Conservation (phyloP, 2,888 invertebrate species). For the Notodonta dromedarius region DNA sequence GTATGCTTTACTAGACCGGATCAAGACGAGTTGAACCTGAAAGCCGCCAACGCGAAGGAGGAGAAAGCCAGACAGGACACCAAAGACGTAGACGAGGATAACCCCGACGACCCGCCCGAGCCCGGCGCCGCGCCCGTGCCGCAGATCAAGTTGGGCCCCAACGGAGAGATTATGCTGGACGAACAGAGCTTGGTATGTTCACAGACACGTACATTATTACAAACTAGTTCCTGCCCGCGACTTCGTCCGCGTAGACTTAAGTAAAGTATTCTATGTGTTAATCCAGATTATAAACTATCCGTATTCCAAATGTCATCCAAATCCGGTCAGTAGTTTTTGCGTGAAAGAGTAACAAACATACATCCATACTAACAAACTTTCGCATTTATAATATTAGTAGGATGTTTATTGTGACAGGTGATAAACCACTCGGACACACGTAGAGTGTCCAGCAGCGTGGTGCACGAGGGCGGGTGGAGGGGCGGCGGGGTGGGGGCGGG, state of each 20-base stretch:
- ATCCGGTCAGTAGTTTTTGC: too few relatives aligned
- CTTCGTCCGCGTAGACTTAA: too few relatives aligned
- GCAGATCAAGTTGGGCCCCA: conserved; percentile 93
- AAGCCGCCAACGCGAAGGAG: conserved; percentile 63
- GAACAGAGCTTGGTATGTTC: conserved; percentile 89
- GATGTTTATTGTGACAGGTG: conserved; percentile 61
- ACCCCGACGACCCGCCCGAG: conserved; percentile 36
- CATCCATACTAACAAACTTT: too few relatives aligned
- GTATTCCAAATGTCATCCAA: too few relatives aligned
- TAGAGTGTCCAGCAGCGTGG: conserved; percentile 84
- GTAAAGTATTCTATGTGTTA: too few relatives aligned
- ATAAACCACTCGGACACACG: conserved; percentile 89
- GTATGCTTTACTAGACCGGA: conserved; percentile 56
- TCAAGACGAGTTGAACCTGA: conserved; percentile 66
- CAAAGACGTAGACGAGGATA: conserved; percentile 14
- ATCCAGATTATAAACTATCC: too few relatives aligned
- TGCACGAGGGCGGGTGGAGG: conserved; percentile 85
- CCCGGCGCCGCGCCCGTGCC: conserved; percentile 87
- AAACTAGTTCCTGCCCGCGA: too few relatives aligned
- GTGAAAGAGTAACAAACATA: too few relatives aligned
- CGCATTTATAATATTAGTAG: too few relatives aligned
- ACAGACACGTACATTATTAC: too few relatives aligned
- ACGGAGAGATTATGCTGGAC: conserved; percentile 93
- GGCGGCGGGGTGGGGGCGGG: conserved; percentile 56
- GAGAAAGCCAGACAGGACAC: conserved; percentile 39